Evolutionary conservation across 1,140 invertebrate species (phyloP).

Genomic region (Glossosoma conforme): DNA sequence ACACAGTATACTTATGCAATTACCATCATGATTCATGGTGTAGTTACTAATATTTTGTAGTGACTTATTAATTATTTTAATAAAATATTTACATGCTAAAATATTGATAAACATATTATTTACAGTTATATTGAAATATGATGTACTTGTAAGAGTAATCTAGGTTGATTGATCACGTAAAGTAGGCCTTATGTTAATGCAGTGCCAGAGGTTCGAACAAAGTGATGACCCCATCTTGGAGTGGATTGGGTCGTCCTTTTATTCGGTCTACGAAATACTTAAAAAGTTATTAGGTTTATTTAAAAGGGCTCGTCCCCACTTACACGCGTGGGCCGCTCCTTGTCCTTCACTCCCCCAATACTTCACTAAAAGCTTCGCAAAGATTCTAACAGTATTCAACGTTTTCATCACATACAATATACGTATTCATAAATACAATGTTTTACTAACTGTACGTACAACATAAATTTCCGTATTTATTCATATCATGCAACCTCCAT

Average conservation of each 20-base stretch:
- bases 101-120: too few species aligned
- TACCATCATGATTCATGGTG: too few species aligned
- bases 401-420: neutral
- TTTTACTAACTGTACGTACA: neutral
- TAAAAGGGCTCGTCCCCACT: conserved; percentile 18
- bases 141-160: too few species aligned
- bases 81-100: too few species aligned
- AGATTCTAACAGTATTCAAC: neutral
- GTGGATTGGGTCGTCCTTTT: conserved; percentile 7
- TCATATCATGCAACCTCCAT: too few species aligned
- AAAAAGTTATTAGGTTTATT: conserved; percentile 27
- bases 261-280: conserved; percentile 23
- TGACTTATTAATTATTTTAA: too few species aligned
- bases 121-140: too few species aligned
- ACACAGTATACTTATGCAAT: too few species aligned
- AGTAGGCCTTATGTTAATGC: too few species aligned
- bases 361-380: neutral
- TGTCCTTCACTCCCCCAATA: neutral
- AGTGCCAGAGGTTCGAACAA: conserved; percentile 8
- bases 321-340: neutral
- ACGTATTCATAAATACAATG: neutral
- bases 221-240: conserved; percentile 12
- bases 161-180: too few species aligned
- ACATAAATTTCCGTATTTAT: too few species aligned
- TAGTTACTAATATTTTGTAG: too few species aligned